Evolutionary conservation across 2,797 vertebrate species (phyloP), one percentile per base, ranked within the genome.

Genomic region (Mormyrops attenuatus): DNA sequence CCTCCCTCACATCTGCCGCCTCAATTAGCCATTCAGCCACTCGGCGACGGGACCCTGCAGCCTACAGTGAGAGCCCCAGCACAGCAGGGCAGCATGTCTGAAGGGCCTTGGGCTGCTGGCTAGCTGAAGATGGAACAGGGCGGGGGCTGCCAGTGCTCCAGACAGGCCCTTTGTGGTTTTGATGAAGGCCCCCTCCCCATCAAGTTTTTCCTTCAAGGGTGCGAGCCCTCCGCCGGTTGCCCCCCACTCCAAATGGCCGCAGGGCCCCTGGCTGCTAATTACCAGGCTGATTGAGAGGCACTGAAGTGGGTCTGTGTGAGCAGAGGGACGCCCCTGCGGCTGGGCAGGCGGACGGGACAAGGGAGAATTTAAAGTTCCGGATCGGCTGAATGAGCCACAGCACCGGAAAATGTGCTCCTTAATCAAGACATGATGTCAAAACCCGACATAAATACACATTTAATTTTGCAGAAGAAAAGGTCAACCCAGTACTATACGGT

Each of bases 221-320:
- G 91, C 88, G 55, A 92, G 90, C 91, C 55, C 90, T 92, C 91
- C 89, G 92, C 93, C 89, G 57, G 93, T 89, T 89, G 92, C 88
- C 90, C 90, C 91, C 93, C 94, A 6, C 84, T 84, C 93, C 95
- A 95, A 94, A 93, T 94, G 93, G 95, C 92, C 92, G 93, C 94
- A 93, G 94, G 94, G 92, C 91, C 93, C 93, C 94, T 0, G 95
- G 95, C 95, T 94, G 95, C 95, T 95, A 94, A 95, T 96, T 96
- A 95, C 95, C 92, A 91, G 93, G 94, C 93, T 94, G 95, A 96
- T 94, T 93, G 94, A 95, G 94, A 93, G 95, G 93, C 93, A 93
- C 90, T 95, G 93, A 94, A 95, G 94, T 95, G 94, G 92, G 93
- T 92, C 92, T 93, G 94, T 94, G 94, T 91, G 92, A 94, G 90